Evolutionary conservation across 1,140 invertebrate species (phyloP).

Genomic region (Drosophila biarmipes): DNA sequence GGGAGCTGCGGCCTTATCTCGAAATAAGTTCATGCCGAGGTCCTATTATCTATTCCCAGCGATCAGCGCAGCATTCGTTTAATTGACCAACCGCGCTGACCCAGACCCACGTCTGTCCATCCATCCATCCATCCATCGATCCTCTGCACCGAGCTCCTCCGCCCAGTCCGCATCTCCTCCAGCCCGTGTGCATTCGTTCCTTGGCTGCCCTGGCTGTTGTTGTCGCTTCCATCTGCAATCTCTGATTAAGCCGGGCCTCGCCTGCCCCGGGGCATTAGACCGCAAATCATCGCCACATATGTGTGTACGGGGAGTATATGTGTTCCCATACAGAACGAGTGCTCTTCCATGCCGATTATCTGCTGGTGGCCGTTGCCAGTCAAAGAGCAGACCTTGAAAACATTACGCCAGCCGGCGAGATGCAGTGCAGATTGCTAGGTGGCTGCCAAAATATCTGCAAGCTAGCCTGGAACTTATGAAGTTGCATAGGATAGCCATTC

Average conservation of each 20-base stretch:
- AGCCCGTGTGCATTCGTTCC: slow-evolving; percentile 23
- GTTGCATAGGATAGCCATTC: neutral
- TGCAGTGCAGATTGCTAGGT: slow-evolving; percentile 21
- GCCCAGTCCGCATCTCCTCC: neutral
- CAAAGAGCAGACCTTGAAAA: slow-evolving; percentile 54
- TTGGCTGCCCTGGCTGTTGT: slow-evolving; percentile 23
- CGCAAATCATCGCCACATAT: slow-evolving; percentile 55
- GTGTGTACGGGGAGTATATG: neutral
- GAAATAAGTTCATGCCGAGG: slow-evolving; percentile 74
- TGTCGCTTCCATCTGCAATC: slow-evolving; percentile 59
- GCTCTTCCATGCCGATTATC: slow-evolving; percentile 46
- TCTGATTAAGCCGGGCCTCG: slow-evolving; percentile 51
- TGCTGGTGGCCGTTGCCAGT: slow-evolving; percentile 55
- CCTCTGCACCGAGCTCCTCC: slow-evolving; percentile 18
- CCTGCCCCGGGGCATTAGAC: slow-evolving; percentile 52
- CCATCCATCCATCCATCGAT: slow-evolving; percentile 53
- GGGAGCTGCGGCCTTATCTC: slow-evolving; percentile 52
- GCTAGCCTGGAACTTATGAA: neutral
- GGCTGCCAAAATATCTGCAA: slow-evolving; percentile 9
- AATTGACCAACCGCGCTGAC: slow-evolving; percentile 69
- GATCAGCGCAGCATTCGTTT: slow-evolving; percentile 71
- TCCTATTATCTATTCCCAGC: slow-evolving; percentile 79
- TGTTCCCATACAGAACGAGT: slow-evolving; percentile 6
- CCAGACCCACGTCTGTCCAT: slow-evolving; percentile 24
- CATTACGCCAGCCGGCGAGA: slow-evolving; percentile 21